Conservation (phyloP, 2,888 invertebrate genomes). For the Apodemia mormo region DNA sequence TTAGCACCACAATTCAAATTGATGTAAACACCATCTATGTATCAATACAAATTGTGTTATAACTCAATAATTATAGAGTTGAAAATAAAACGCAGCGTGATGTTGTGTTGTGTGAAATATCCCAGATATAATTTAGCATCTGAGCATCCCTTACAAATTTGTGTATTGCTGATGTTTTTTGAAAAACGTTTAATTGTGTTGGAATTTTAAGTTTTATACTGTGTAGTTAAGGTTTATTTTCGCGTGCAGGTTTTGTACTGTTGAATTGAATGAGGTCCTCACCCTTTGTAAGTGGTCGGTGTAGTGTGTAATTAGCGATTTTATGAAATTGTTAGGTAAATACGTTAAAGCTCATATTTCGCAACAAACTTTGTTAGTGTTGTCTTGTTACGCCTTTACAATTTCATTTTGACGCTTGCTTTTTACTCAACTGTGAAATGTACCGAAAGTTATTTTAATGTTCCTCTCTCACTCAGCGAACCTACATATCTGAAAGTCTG, state of each 20-base stretch:
- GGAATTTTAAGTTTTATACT: constrained; percentile 38
- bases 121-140: constrained; percentile 57
- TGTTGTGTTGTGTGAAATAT: constrained; percentile 42
- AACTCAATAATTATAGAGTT: constrained; percentile 27
- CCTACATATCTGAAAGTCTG: no score
- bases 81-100: constrained; percentile 37
- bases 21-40: constrained; percentile 29
- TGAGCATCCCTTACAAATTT: constrained; percentile 77
- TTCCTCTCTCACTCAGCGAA: no score
- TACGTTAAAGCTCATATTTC: constrained; percentile 48
- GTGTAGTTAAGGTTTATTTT: constrained; percentile 42
- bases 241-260: constrained; percentile 26
- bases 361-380: constrained; percentile 47
- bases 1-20: constrained; percentile 31
- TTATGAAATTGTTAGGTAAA: constrained; percentile 78
- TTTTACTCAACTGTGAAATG: no score
- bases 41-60: constrained; percentile 40
- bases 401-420: not conserved
- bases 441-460: no score
- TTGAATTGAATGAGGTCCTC: constrained; percentile 48
- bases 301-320: constrained; percentile 77
- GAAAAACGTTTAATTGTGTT: constrained; percentile 29
- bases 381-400: constrained; percentile 29
- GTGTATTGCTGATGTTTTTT: constrained; percentile 51
- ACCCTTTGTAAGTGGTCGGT: constrained; percentile 68